These are phyloP conservation scores for Ophthalmolycus amberensis DNA, from an alignment of 2,113 vertebrate species.

Conservation along the genomic window DNA sequence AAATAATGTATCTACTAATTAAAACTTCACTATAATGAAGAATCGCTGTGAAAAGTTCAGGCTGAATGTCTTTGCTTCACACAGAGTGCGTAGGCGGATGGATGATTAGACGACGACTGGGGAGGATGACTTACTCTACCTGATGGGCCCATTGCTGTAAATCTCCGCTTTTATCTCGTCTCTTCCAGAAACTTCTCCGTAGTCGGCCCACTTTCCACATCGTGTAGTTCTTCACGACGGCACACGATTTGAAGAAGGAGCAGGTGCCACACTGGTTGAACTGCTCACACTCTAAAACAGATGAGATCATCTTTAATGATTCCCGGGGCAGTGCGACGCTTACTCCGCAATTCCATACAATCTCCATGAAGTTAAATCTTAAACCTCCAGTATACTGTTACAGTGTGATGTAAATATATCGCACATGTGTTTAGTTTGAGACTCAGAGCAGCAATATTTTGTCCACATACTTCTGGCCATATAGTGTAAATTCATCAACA, in stretches of 20 bases:
- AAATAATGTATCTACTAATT: slow-evolving; percentile 29
- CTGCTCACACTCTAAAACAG: slow-evolving; percentile 86
- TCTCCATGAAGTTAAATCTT: neutral
- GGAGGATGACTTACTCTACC: slow-evolving; percentile 55
- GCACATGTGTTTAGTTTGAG: neutral
- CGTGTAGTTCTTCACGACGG: slow-evolving; percentile 77
- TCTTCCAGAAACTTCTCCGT: slow-evolving; percentile 71
- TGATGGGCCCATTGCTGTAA: slow-evolving; percentile 73
- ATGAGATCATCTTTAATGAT: neutral
- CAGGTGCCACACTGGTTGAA: slow-evolving; percentile 94
- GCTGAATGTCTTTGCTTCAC: slow-evolving; percentile 9
- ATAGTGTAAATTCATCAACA: neutral
- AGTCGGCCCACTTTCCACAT: slow-evolving; percentile 76
- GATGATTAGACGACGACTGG: slow-evolving; percentile 5
- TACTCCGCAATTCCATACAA: neutral
- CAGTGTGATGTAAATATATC: neutral
- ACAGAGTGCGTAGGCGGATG: neutral
- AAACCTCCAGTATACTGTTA: neutral
- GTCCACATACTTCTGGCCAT: neutral
- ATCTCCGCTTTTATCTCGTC: slow-evolving; percentile 76
- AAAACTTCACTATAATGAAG: slow-evolving; percentile 28
- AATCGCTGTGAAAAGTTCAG: neutral
- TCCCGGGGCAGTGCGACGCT: neutral
- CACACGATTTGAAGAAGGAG: slow-evolving; percentile 89
- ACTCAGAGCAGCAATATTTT: neutral